Conservation (phyloP, 2,888 invertebrate species). For the Monochamus alternatus region DNA sequence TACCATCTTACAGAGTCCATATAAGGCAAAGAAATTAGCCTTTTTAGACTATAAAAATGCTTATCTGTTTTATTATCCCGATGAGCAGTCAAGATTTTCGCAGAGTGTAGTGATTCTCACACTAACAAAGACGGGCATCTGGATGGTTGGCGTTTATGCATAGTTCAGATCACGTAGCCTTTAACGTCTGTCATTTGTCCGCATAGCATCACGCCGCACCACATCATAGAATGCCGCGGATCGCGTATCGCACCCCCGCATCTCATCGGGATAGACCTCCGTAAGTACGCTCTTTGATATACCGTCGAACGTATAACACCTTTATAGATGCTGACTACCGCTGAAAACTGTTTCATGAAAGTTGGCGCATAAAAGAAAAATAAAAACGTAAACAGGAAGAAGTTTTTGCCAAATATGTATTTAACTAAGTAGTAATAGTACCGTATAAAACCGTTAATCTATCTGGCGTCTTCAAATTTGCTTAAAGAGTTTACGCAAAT, state of each 20-base stretch:
- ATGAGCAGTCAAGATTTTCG: slow-evolving; percentile 61
- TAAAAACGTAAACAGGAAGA: too few relatives aligned
- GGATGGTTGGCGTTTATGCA: slow-evolving; percentile 62
- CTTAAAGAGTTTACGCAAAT: too few relatives aligned
- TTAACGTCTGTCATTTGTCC: slow-evolving; percentile 69
- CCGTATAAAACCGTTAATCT: too few relatives aligned
- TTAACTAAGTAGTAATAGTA: too few relatives aligned
- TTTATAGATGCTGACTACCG: slow-evolving; percentile 23
- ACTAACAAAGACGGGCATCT: slow-evolving; percentile 64
- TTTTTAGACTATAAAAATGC: slow-evolving; percentile 55
- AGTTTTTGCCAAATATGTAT: too few relatives aligned
- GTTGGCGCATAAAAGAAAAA: too few relatives aligned
- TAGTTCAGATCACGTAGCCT: slow-evolving; percentile 69
- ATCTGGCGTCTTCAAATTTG: too few relatives aligned
- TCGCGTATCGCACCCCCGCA: slow-evolving; percentile 67
- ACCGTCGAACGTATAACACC: slow-evolving; percentile 28
- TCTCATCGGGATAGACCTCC: slow-evolving; percentile 57
- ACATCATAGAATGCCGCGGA: slow-evolving; percentile 67
- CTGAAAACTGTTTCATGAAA: neutral
- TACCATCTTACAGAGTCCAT: slow-evolving; percentile 46
- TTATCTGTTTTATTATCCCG: slow-evolving; percentile 57
- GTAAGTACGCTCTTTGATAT: slow-evolving; percentile 54
- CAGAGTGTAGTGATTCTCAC: slow-evolving; percentile 63
- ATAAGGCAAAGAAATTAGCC: slow-evolving; percentile 56
- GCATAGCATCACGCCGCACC: slow-evolving; percentile 68